A percentile compares a stretch with the other conserved stretches of the same genome.
Evolutionary conservation across 2,113 vertebrate species (phyloP).

Genomic region (Corythaeola cristata): DNA sequence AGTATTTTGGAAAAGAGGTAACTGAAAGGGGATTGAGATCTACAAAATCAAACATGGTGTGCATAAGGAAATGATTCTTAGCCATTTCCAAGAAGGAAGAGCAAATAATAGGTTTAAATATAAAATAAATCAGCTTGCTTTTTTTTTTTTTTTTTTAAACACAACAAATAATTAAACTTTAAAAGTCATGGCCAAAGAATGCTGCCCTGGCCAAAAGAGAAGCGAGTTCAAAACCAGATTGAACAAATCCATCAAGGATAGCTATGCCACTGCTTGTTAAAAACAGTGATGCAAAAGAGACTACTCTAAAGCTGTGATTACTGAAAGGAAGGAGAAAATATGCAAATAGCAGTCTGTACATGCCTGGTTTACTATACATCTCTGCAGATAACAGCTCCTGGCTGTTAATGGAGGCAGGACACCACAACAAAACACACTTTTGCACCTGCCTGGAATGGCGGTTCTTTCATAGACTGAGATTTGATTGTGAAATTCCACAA

Average conservation of each 20-base stretch:
- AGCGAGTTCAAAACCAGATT: not conserved
- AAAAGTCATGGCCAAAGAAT: not conserved
- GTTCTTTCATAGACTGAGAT: not conserved
- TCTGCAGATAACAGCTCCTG: not conserved
- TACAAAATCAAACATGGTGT: not conserved
- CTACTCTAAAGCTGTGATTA: not conserved
- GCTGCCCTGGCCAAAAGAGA: not conserved
- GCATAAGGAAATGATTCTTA: not conserved
- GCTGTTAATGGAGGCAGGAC: not conserved
- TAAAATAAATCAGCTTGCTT: not conserved
- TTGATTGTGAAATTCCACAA: not conserved
- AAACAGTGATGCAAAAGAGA: not conserved
- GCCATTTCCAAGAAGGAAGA: not conserved
- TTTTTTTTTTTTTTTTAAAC: not conserved
- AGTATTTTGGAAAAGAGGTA: not conserved
- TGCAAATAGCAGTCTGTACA: not conserved
- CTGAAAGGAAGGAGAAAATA: not conserved
- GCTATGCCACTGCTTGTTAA: not conserved
- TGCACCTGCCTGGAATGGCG: not conserved
- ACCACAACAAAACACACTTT: not conserved
- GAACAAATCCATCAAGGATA: not conserved
- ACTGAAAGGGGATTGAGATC: not conserved
- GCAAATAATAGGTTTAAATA: not conserved
- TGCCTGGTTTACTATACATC: not conserved
- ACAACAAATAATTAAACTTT: not conserved